Base-by-base conservation (phyloP, 2,888 invertebrate species). In the Drosophila recens region DNA sequence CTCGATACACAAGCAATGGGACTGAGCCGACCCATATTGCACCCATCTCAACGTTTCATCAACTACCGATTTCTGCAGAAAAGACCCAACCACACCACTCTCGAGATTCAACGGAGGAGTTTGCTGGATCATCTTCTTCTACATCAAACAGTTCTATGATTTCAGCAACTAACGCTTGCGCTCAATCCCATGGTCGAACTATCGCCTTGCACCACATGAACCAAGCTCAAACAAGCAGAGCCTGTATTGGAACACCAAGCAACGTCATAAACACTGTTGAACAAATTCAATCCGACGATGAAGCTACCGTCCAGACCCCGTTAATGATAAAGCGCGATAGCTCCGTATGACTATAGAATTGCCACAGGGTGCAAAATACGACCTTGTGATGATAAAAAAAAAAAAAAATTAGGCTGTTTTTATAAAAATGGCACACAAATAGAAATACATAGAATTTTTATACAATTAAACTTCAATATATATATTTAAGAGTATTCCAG, bases 321-420 rank as follows among this genome's bases (percentile, higher is more conserved):
- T 93, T 95, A 72, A 94, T 95, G 93, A 93, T 94, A 74, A 94
- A 94, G 83, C 92, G 94, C 51, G 94, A 94, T 81, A 94, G 94
- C 88, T 94, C 94, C 77, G 94, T 94, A 93, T 94, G 94, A 94
- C 94, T 92, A 91, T 93, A 93, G 91, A 92, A 91, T 74, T 90
- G 83, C 67, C 92, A 92, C 90, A 89, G 93, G 91, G 92, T 92
- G 85, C 85, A 88, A 73, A 91, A 92, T 66, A 92, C 92, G 81
- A 90, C 92, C 90, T 93, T 93, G 91, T 93, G 92, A 93, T 74
- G 68, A 4, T 59, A 38, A 65, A 56, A n/a, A 49, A 15, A 30
- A 30, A 46, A 42, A 49, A 40, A 67, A 65, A 59, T 73, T 58
- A 63, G 62, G 74, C 67, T 63, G 49, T 79, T 79, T 79, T 67